Percentiles rank a stretch among this genome's conserved stretches.
Conservation (phyloP, 1,140 invertebrate genomes). For the Drosophila nigromelanica region DNA sequence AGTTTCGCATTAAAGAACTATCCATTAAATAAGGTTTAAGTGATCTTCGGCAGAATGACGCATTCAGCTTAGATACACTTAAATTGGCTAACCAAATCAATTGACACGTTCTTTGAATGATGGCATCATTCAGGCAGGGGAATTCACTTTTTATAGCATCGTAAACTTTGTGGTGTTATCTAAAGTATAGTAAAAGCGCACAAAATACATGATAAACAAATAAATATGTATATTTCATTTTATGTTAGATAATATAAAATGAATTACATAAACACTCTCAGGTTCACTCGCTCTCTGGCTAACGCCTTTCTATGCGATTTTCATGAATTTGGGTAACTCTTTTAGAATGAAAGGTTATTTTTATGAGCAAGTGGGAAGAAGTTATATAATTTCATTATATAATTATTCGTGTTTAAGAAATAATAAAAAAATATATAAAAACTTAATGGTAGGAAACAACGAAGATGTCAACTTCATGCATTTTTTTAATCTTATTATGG, state of each 20-base stretch:
- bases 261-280: not conserved
- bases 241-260: slow-evolving; percentile 10
- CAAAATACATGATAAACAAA: not conserved
- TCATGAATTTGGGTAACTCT: not conserved
- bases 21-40: not conserved
- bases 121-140: slow-evolving; percentile 1
- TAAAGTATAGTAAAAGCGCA: slow-evolving; percentile 1
- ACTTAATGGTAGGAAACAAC: not conserved
- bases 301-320: not conserved
- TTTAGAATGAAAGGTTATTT: no score
- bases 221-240: not conserved
- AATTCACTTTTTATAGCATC: slow-evolving; percentile 10
- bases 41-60: not conserved
- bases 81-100: not conserved
- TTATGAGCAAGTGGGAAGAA: no score
- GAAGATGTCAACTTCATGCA: no score
- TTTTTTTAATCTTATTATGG: no score
- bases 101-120: slow-evolving; percentile 4
- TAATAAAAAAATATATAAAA: not conserved
- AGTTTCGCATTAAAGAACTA: no score
- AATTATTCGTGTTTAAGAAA: no score
- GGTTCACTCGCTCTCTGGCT: no score
- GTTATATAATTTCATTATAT: no score
- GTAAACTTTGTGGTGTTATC: slow-evolving; percentile 6
- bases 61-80: not conserved